Conservation (phyloP, 1,140 invertebrate species). For the Nylanderia fulva region DNA sequence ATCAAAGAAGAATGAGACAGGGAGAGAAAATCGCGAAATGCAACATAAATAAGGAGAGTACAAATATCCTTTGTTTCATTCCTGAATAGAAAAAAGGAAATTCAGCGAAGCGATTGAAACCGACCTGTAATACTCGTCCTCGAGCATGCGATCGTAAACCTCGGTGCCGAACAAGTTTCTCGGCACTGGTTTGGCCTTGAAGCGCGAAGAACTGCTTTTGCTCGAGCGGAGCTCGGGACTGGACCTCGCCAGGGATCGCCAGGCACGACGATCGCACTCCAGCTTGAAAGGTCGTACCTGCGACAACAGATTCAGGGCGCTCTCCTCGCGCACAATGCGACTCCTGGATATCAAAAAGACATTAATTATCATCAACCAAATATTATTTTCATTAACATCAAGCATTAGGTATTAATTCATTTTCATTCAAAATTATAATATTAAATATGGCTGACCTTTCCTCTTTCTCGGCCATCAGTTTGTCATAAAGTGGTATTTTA, state of each 20-base stretch:
- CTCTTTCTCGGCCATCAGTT: conserved; percentile 90
- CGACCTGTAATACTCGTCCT: conserved; percentile 90
- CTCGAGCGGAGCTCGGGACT: conserved; percentile 86
- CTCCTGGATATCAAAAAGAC: conserved; percentile 74
- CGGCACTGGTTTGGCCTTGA: conserved; percentile 89
- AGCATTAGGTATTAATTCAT: background rate
- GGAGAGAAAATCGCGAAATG: too few relatives aligned
- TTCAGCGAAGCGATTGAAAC: background rate
- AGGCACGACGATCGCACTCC: conserved; percentile 83
- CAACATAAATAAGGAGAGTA: too few relatives aligned
- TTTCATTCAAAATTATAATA: background rate
- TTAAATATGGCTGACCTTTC: conserved; percentile 86
- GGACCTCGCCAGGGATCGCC: conserved; percentile 84
- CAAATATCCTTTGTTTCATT: too few relatives aligned
- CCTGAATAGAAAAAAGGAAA: too few relatives aligned
- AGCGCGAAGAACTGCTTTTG: conserved; percentile 82
- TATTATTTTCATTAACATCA: too few relatives aligned
- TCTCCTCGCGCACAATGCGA: conserved; percentile 83
- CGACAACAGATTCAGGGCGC: conserved; percentile 82
- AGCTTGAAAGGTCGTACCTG: conserved; percentile 88
- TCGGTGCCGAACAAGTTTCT: conserved; percentile 90
- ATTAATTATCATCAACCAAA: background rate
- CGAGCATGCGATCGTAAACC: conserved; percentile 89
- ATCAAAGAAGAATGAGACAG: too few relatives aligned
- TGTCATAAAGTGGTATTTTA: conserved; percentile 89